Evolutionary conservation across 2,113 vertebrate genomes (phyloP), one percentile per base, ranked within the genome.

Genomic region (Henicopernis longicauda): DNA sequence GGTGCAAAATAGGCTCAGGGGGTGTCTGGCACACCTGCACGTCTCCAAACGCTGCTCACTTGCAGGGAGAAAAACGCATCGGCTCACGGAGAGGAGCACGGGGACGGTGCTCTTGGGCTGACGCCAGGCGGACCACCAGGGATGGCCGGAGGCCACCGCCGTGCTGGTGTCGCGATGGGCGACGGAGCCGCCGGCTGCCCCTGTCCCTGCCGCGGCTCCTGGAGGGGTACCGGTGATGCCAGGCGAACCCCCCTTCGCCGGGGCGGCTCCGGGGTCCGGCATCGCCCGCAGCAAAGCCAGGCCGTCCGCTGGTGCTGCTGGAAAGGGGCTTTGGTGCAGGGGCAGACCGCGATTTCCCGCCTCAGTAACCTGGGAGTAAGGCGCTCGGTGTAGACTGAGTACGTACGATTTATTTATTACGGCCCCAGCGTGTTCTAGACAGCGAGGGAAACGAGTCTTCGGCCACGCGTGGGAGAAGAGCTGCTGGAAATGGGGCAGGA

Each of bases 151-250:
- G 55, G 71, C n/a, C 47, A 62, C 27, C 8, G 1, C 42, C 3
- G 1, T 57, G 31, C 15, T 1, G 5, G 50, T 27, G 77, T 21
- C 3, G 1, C 1, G 5, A 47, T 34, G 26, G 29, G 2, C 3
- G 11, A 22, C 6, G 21, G 38, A 70, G 47, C 55, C 69, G 38
- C 32, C 5, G 2, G 34, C 22, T 18, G 17, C 20, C 22, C 1
- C 0, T 32, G 63, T 19, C 54, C 32, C 44, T 52, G 73, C 36
- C 10, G 47, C 4, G 4, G 25, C 19, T 80, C 47, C 34, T 25
- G 70, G 10, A 34, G 47, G 10, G 2, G 2, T 42, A 38, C 8
- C 1, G 11, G 38, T 10, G 31, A n/a, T 7, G 1, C 2, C 40
- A 27, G 40, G 32, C 3, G 4, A n/a, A 20, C 55, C 50, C 40